A percentile compares a stretch with the other conserved stretches of the same genome.
These are phyloP conservation scores for Strigops habroptila DNA, from an alignment of 2,113 vertebrate genomes.

Conservation along the genomic window DNA sequence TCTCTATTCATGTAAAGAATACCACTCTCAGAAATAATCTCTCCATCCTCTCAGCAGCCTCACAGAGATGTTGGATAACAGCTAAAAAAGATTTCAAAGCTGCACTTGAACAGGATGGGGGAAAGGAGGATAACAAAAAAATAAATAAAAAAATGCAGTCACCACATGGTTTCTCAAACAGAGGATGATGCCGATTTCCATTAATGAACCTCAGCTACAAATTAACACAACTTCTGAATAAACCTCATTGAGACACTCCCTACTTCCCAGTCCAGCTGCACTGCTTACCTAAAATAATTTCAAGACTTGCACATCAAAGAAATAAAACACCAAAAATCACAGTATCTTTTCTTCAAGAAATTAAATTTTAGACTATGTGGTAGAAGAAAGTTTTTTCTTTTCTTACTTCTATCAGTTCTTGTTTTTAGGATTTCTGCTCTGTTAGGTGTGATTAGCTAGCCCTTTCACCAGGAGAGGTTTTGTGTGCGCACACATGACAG, in stretches of 20 bases:
- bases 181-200: not conserved
- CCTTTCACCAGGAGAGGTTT: not conserved
- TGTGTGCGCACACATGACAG: not conserved
- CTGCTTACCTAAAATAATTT: not conserved
- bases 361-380: not conserved
- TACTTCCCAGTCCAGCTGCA: not conserved
- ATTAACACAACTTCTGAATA: not conserved
- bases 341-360: not conserved
- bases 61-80: not conserved
- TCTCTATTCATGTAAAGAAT: not conserved
- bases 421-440: not conserved
- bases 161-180: not conserved
- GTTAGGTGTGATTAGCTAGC: not conserved
- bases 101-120: not conserved
- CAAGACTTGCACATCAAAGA: not conserved
- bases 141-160: not conserved
- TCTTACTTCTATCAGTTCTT: not conserved
- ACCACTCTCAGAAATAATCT: not conserved
- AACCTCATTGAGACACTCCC: not conserved
- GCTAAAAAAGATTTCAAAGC: not conserved
- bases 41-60: not conserved
- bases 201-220: not conserved
- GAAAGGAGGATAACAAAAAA: not conserved
- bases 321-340: not conserved
- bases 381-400: not conserved